A percentile compares a stretch with the other conserved stretches of the same genome.
phyloP scores from a whole-genome alignment of 2,888 invertebrate species.

The Morpho helenor region DNA sequence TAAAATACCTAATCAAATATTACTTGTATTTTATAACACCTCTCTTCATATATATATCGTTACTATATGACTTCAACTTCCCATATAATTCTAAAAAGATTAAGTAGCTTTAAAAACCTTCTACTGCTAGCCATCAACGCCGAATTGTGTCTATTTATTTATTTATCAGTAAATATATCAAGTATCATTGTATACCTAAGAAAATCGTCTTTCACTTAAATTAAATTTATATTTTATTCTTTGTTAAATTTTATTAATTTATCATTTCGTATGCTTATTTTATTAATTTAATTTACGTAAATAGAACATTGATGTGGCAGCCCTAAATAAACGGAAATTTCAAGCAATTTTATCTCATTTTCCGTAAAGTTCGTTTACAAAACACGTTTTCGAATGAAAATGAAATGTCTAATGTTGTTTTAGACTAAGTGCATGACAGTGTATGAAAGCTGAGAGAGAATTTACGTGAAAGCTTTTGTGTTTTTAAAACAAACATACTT shows the following conservation, averaged over 20 bases:
- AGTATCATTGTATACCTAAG: no score
- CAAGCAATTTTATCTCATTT: constrained; percentile 18
- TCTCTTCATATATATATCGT: no score
- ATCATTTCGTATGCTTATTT: background rate
- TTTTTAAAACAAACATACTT: constrained; percentile 15
- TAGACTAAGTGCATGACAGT: constrained; percentile 26
- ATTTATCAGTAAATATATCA: no score
- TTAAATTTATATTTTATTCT: no score
- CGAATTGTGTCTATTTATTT: no score
- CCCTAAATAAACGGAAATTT: constrained; percentile 14
- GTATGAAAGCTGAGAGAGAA: constrained; percentile 19
- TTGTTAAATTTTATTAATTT: background rate
- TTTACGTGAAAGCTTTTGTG: constrained; percentile 13
- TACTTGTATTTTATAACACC: no score
- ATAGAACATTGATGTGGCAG: background rate
- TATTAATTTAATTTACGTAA: background rate
- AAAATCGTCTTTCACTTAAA: no score
- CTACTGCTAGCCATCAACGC: no score
- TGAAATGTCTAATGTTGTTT: constrained; percentile 25
- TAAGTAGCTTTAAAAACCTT: no score
- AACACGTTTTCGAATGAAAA: constrained; percentile 19
- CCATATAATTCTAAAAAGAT: no score
- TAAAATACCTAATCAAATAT: no score
- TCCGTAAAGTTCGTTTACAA: constrained; percentile 20
- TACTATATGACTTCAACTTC: no score